Base-by-base conservation (phyloP, 2,113 vertebrate species). In the Poeciliopsis turrubarensis region DNA sequence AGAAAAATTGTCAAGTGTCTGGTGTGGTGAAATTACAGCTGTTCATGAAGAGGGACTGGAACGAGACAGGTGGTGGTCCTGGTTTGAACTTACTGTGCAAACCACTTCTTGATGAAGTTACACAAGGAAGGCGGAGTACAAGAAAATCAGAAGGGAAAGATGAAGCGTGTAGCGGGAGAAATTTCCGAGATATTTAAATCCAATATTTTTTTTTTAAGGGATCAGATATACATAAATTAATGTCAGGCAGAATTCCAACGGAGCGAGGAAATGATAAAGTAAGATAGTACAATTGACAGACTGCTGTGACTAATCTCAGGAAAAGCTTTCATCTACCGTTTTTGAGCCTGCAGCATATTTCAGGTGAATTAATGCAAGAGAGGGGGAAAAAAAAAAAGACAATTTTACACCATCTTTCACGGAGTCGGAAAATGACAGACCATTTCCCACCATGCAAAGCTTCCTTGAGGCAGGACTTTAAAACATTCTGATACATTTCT, bases 321-420 rank as follows among this genome's bases (percentile, higher is more conserved):
- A 29, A 84, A 85, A 71, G 72, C 84, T 87, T 82, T 87, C 72
- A 86, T 83, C 73, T 70, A 44, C 62, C 60, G 34, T 87, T 83
- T 67, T 80, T 77, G 80, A 77, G 70, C 77, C 79, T 37, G 69
- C 47, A 66, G 80, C 70, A 72, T 44, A 39, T 89, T 86, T 66
- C 77, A 77, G 73, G 71, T 77, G 78, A 86, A 83, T 30, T 73
- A 81, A 79, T 51, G 54, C 44, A 57, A 69, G 39, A 19, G 54
- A 26, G 17, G 60, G n/a, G 1, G 11, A 37, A 37, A 13, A 64
- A 30, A 37, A 66, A 71, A 57, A n/a, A 22, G 29, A 57, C 10
- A 34, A 72, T 80, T 70, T 75, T 85, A 63, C 25, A 30, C 30
- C 61, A 64, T 82, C 60, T 68, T 12, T 51, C 76, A 51, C 65